Evolutionary conservation across 2,113 vertebrate species (phyloP).

Genomic region (Melanotaenia duboulayi): DNA sequence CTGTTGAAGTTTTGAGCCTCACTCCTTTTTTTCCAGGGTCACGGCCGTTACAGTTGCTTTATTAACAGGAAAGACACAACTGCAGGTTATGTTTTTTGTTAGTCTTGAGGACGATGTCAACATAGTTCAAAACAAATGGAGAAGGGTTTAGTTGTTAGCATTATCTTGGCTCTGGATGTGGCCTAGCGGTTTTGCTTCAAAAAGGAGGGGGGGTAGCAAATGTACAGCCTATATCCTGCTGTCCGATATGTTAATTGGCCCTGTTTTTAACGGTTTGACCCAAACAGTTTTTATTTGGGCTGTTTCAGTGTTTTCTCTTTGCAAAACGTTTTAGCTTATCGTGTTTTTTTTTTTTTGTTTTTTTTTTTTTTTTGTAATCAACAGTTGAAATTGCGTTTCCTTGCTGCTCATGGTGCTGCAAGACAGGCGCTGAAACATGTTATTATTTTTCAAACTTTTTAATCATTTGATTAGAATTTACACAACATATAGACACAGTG

Average conservation of each 20-base stretch:
- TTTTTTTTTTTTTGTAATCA: slow-evolving; percentile 41
- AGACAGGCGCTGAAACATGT: slow-evolving; percentile 25
- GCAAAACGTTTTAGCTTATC: background rate
- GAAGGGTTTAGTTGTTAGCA: slow-evolving; percentile 57
- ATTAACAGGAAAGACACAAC: background rate
- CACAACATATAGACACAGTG: background rate
- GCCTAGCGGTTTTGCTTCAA: slow-evolving; percentile 38
- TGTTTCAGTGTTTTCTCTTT: background rate
- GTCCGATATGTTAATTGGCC: slow-evolving; percentile 36
- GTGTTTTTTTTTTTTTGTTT: too few species aligned
- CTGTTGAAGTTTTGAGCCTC: slow-evolving; percentile 59
- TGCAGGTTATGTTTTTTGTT: slow-evolving; percentile 15
- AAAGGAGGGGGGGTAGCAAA: background rate
- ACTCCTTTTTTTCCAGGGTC: slow-evolving; percentile 8
- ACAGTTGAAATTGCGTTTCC: slow-evolving; percentile 60
- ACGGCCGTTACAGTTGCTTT: slow-evolving; percentile 31
- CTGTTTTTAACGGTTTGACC: slow-evolving; percentile 27
- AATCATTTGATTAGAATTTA: background rate
- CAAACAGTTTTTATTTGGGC: background rate
- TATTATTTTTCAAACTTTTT: background rate
- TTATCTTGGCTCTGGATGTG: slow-evolving; percentile 48
- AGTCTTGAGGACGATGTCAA: slow-evolving; percentile 33
- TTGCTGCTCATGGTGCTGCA: slow-evolving; percentile 9
- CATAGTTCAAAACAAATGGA: slow-evolving; percentile 51
- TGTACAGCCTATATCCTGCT: slow-evolving; percentile 44